Evolutionary conservation across 2,113 vertebrate species (phyloP), one percentile per base, ranked within the genome.

Genomic region (Dicrurus megarhynchus): DNA sequence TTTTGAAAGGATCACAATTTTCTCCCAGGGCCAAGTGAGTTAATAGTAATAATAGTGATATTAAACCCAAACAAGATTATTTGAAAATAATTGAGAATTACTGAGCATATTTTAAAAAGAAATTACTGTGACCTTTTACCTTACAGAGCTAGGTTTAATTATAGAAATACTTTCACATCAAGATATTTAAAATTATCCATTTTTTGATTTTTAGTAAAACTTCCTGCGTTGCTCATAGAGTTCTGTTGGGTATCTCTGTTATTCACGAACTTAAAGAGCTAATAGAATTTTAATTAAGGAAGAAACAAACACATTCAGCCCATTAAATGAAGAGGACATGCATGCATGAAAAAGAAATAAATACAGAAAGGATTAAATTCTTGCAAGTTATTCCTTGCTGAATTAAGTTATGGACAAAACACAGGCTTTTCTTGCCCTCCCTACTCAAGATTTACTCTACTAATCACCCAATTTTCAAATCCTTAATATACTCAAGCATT

Each of bases 391-490:
- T 10, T 87, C 26, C 78, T 33, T 65, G 21, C 23, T 79, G 39
- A 96, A 80, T 56, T 87, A 80, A 96, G 59, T 37, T 70, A 61
- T 57, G 19, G 41, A 60, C 61, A 68, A 81, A 94, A 67, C 50
- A 84, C 17, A 85, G 77, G 23, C 15, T 55, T 37, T 87, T 41
- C 46, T 78, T 69, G 27, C 39, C 35, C 44, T 90, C 6, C 27
- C 24, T 47, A 19, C 68, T 67, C 44, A 85, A 69, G 59, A 80
- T 90, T 95, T 97, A 75, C 57, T 64, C 79, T 70, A 46, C n/a
- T 82, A 69, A 95, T 63, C 61, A 93, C 41, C 63, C n/a, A 81
- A 6, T 86, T 93, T 90, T 91, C 50, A 85, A 91, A 83, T 87
- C 24, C 50, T 82, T 95, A 92, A 61, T 71, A 69, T 28, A 47